phyloP scores from a whole-genome alignment of 2,797 vertebrate species.

The Semotilus atromaculatus region DNA sequence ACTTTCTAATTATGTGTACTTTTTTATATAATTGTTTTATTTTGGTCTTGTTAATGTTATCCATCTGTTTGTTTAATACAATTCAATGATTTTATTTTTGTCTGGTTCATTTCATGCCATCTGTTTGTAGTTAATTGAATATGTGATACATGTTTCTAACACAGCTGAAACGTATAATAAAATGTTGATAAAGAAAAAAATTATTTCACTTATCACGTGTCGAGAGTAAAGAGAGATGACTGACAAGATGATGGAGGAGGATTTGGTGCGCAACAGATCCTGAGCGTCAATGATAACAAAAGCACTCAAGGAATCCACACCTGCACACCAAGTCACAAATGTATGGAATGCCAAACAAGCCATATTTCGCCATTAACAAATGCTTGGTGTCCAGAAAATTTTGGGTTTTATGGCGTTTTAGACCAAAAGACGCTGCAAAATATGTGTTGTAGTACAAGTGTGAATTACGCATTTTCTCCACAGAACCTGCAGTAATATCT shows the following conservation, averaged over 20 bases:
- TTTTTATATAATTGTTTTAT: no score
- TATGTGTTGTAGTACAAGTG: not conserved
- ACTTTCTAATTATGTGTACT: no score
- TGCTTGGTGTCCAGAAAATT: not conserved
- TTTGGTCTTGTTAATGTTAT: no score
- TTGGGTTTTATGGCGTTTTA: no score
- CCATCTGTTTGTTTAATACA: no score
- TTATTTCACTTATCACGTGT: not conserved
- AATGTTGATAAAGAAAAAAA: no score
- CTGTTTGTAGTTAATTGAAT: no score
- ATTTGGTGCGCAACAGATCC: not conserved
- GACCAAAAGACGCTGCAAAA: no score
- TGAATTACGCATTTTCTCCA: not conserved
- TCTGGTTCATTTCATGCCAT: no score
- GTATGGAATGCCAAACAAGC: not conserved
- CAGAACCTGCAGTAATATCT: not conserved
- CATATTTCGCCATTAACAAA: not conserved
- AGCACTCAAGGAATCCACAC: not conserved
- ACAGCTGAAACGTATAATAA: no score
- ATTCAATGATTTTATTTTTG: no score
- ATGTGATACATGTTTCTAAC: no score
- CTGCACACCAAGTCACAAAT: not conserved
- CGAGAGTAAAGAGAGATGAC: not conserved
- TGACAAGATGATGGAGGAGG: not conserved
- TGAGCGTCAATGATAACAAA: not conserved